Evolutionary conservation across 2,797 vertebrate genomes (phyloP), one percentile per base, ranked within the genome.

Genomic region (Eulemur albifrons): DNA sequence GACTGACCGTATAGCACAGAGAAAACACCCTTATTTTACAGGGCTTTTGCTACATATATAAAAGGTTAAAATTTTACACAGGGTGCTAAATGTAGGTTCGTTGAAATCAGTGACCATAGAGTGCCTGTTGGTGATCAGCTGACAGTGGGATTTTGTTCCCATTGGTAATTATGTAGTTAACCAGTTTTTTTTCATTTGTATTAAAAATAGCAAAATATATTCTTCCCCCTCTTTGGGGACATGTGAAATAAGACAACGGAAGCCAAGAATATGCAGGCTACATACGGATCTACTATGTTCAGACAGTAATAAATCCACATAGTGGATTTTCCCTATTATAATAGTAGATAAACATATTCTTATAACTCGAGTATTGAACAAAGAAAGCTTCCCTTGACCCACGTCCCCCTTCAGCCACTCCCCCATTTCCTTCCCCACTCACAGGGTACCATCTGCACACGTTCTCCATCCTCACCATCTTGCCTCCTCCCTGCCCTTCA

Each of bases 81-180:
- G 59, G 48, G 5, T 75, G n/a, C 75, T 95, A 79, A 61, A 32
- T 57, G 38, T 70, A 82, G 84, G 85, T 20, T 80, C 35, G 7
- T 75, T 90, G 65, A 50, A 84, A 91, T 88, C 15, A 32, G 13
- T 86, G 93, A 89, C n/a, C 45, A 30, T 23, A n/a, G 69, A 30
- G 72, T 92, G 0, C 52, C 76, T 85, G 5, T 65, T 84, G 48
- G 59, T 87, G 57, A 70, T 95, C 38, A 57, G 52, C 2, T 65
- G 61, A 88, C 69, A 72, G 45, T 70, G 43, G 17, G 27, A 73
- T 96, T 95, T 93, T 91, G 79, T 94, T 84, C n/a, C 67, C 40
- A 23, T 20, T 52, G 65, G 40, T 92, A 89, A 69, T 13, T 75
- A 7, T 20, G 1, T 27, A 57, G 40, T 72, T 84, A 85, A 32